Evolutionary conservation across 2,113 vertebrate species (phyloP), one percentile per base, ranked within the genome.

Genomic region (Drymodes brunneopygia): DNA sequence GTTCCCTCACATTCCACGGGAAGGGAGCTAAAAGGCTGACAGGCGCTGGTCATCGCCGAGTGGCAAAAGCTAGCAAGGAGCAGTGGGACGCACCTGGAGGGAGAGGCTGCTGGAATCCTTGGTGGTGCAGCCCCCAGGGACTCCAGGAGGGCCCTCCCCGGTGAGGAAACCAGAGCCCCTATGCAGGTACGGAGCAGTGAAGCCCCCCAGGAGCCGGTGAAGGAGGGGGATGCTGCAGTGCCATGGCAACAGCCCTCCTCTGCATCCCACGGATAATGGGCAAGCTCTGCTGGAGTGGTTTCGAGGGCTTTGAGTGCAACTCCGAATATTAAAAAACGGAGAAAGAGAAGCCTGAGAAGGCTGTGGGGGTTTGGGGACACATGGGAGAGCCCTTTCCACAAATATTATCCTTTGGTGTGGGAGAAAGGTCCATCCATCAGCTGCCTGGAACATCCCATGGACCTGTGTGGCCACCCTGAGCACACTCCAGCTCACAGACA

Each of bases 191-290:
- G 0, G 7, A 50, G 74, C 19, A 8, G 36, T 69, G 64, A 74
- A 42, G 23, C 5, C 65, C 71, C 67, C 58, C 6, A 4, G 54
- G 67, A 85, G 10, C 16, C 0, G 4, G 14, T 0, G 9, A 70
- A 78, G 44, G 33, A 71, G 72, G 5, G 44, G 51, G 50, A 66
- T 87, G 86, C 73, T 51, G 36, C 2, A 31, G 69, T 81, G 84
- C 89, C 87, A 82, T 95, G 91, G 84, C 90, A 96, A 92, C 95
- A 1, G 28, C 24, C 57, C 50, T 77, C 54, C 57, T 91, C 92
- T 89, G 57, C 66, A 69, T 91, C 93, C 65, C 82, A 47, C 0
- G 1, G 61, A 28, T 28, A n/a, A 73, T 33, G 2, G 86, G 48
- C 71, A 91, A 58, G 80, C 88, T 82, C 60, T 81, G 78, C 81